A percentile compares a stretch with the other conserved stretches of the same genome.
phyloP scores from a whole-genome alignment of 2,797 vertebrate species.

The Phyllotis vaccarum region DNA sequence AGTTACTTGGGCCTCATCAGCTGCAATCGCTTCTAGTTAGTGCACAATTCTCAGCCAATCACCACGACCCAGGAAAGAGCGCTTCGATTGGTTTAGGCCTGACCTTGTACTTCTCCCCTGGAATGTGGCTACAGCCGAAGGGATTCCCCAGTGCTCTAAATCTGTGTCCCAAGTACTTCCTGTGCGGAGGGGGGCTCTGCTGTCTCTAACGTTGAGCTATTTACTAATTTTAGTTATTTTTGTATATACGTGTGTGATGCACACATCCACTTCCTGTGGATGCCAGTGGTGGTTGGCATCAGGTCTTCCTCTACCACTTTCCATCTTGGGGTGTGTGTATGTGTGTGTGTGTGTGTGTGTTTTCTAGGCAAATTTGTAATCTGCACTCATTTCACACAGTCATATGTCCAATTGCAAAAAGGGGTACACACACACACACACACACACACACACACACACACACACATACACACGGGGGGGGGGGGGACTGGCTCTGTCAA shows the following conservation, averaged over 20 bases:
- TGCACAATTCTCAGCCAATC: not conserved
- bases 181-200: fast-evolving
- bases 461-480: not conserved
- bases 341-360: not conserved
- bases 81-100: not conserved
- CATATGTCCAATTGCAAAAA: not conserved
- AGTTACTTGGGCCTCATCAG: not conserved
- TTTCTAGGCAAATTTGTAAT: not conserved
- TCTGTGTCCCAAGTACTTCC: no score
- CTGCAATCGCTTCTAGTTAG: not conserved
- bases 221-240: not conserved
- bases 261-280: not conserved
- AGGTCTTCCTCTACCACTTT: not conserved
- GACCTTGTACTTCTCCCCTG: not conserved
- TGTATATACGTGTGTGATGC: not conserved
- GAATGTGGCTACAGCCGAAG: no score
- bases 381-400: not conserved
- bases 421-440: no score
- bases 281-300: not conserved
- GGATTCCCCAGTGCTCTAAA: not conserved
- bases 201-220: not conserved
- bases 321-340: no score
- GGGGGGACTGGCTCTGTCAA: no score
- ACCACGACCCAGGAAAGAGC: fast-evolving
- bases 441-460: no score